Percentiles rank a stretch among this genome's conserved stretches.
Evolutionary conservation across 2,797 vertebrate genomes (phyloP).

Genomic region (Phoebastria nigripes): DNA sequence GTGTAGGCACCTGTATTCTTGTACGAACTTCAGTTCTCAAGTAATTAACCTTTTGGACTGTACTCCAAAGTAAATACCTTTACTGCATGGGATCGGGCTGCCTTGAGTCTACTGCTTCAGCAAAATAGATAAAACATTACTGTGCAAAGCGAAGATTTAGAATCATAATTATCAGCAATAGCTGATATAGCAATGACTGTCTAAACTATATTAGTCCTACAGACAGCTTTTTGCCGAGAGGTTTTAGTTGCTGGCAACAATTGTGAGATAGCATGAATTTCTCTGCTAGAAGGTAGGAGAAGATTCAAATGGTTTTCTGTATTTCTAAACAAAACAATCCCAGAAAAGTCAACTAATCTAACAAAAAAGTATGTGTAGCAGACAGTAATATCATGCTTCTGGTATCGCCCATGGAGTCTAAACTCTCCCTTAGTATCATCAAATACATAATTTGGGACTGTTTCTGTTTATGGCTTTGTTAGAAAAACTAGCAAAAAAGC

Average conservation of each 20-base stretch:
- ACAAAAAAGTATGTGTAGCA: background rate
- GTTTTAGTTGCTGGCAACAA: background rate
- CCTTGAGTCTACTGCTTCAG: background rate
- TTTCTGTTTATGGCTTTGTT: background rate
- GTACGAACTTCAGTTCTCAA: background rate
- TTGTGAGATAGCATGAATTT: background rate
- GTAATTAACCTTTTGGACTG: background rate
- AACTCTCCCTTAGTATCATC: background rate
- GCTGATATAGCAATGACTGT: background rate
- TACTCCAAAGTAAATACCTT: background rate
- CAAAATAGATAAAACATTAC: background rate
- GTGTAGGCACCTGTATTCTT: background rate
- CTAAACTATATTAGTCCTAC: background rate
- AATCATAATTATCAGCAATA: background rate
- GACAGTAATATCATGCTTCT: background rate
- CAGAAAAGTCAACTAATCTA: background rate
- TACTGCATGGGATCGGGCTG: background rate
- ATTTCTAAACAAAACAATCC: background rate
- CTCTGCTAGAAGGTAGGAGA: background rate
- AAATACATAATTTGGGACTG: background rate
- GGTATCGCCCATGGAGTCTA: accelerated
- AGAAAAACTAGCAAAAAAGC: background rate
- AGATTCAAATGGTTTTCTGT: background rate
- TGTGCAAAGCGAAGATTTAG: background rate
- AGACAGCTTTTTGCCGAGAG: background rate